Evolutionary conservation across 1,140 invertebrate genomes (phyloP).

Genomic region (Drepana arcuata): DNA sequence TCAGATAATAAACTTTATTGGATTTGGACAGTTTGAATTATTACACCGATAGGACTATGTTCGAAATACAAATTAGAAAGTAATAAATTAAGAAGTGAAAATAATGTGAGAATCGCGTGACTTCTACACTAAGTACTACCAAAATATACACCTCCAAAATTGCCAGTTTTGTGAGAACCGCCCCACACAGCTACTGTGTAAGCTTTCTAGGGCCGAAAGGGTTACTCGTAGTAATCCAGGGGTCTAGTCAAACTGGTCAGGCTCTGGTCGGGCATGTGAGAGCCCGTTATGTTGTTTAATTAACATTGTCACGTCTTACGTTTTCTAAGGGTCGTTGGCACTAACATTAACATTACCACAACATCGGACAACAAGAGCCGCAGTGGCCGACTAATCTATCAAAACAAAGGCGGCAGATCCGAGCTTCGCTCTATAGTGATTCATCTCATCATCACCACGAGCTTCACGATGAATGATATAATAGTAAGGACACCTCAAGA

Average conservation of each 20-base stretch:
- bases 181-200: slow-evolving; percentile 25
- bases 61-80: too few relatives aligned
- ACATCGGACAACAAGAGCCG: too few relatives aligned
- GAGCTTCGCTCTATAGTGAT: too few relatives aligned
- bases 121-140: slow-evolving; percentile 2
- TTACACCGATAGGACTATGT: too few relatives aligned
- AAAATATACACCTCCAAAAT: too few relatives aligned
- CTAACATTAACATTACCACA: neutral
- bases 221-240: slow-evolving; percentile 7
- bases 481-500: neutral
- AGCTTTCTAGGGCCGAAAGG: slow-evolving; percentile 12
- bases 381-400: too few relatives aligned
- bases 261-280: too few relatives aligned
- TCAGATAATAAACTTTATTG: too few relatives aligned
- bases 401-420: too few relatives aligned
- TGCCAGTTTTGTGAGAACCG: slow-evolving; percentile 40
- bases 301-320: slow-evolving; percentile 29
- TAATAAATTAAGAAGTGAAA: too few relatives aligned
- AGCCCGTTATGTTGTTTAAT: slow-evolving; percentile 33
- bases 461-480: neutral
- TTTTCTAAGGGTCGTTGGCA: slow-evolving; percentile 15
- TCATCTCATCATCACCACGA: neutral
- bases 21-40: too few relatives aligned
- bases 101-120: slow-evolving; percentile 3
- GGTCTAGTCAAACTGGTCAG: slow-evolving; percentile 15